A percentile compares a stretch with the other conserved stretches of the same genome.
These are phyloP conservation scores for Drosophila meridionalis DNA, from an alignment of 2,888 invertebrate species.

Conservation along the genomic window DNA sequence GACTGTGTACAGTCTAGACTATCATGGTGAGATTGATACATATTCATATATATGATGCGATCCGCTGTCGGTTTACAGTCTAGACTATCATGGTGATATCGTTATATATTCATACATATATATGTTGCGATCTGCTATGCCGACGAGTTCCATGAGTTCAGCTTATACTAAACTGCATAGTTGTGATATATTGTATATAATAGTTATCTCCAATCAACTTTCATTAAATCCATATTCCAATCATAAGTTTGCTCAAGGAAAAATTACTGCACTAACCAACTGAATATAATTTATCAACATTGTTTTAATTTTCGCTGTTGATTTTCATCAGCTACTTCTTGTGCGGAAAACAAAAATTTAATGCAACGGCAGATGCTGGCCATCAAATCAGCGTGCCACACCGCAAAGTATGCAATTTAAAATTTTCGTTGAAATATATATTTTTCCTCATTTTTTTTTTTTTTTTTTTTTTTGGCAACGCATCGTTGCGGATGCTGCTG, in stretches of 20 bases:
- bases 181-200: too few species aligned
- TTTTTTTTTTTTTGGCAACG: conserved; percentile 60
- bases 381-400: conserved; percentile 70
- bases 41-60: too few species aligned
- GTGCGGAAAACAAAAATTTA: conserved; percentile 12
- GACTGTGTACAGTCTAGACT: too few species aligned
- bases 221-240: not conserved
- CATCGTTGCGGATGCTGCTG: conserved; percentile 47
- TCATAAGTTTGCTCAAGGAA: not conserved
- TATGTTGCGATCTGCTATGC: too few species aligned
- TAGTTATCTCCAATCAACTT: not conserved
- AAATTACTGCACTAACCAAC: not conserved
- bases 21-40: too few species aligned
- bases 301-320: not conserved
- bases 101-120: too few species aligned
- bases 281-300: conserved; percentile 3
- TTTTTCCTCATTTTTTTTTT: not conserved
- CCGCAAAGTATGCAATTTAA: conserved; percentile 79
- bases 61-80: too few species aligned
- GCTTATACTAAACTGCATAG: too few species aligned
- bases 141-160: too few species aligned
- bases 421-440: conserved; percentile 41
- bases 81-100: too few species aligned
- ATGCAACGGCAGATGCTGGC: conserved; percentile 49
- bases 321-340: conserved; percentile 26